Percentiles rank a stretch among this genome's conserved stretches.
Evolutionary conservation across 2,113 vertebrate species (phyloP).

Genomic region (Larimichthys crocea): DNA sequence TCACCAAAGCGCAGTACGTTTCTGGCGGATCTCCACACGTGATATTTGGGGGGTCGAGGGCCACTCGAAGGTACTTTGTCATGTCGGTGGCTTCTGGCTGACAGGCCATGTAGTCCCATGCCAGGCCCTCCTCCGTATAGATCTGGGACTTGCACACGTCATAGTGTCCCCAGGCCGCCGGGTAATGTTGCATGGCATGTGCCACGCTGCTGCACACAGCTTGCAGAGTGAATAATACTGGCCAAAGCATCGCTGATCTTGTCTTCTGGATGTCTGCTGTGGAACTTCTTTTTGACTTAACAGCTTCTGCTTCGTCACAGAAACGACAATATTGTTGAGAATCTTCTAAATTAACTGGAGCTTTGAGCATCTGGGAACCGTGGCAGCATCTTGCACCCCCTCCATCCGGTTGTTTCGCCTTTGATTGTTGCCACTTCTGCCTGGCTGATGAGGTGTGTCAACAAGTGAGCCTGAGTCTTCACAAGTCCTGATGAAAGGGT

Average conservation of each 20-base stretch:
- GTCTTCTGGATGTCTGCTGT: constrained; percentile 16
- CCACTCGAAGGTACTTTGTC: constrained; percentile 96
- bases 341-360: constrained; percentile 50
- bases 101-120: constrained; percentile 99
- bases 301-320: constrained; percentile 20
- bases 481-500: constrained; percentile 56
- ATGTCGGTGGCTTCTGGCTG: constrained; percentile 98
- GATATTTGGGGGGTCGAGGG: constrained; percentile 95
- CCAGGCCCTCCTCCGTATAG: constrained; percentile 96
- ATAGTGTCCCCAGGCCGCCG: constrained; percentile 96
- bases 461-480: constrained; percentile 31
- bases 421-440: constrained; percentile 38
- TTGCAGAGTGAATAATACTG: constrained; percentile 90
- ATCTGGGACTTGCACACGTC: constrained; percentile 98
- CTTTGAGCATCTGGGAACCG: constrained; percentile 54
- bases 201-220: constrained; percentile 90
- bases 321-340: neutral
- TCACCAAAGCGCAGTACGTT: constrained; percentile 98
- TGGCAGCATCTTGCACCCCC: constrained; percentile 66
- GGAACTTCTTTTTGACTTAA: constrained; percentile 21
- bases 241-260: constrained; percentile 88
- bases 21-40: constrained; percentile 98
- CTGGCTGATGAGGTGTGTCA: constrained; percentile 54
- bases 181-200: constrained; percentile 93
- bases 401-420: constrained; percentile 53